phyloP scores from a whole-genome alignment of 2,888 invertebrate species.

The Hirudinaria manillensis region DNA sequence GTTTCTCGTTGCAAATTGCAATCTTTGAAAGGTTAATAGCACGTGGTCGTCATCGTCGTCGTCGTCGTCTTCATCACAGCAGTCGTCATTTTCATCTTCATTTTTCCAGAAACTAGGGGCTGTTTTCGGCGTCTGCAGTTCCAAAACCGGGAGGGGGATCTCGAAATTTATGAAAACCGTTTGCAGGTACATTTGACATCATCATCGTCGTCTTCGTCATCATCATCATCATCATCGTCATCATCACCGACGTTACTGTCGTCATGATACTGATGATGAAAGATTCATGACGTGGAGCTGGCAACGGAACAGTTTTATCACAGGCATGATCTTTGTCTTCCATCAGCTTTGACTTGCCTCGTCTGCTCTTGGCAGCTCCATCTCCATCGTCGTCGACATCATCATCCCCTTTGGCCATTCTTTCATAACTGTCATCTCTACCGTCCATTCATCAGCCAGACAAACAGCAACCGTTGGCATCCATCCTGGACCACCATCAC shows the following conservation, averaged over 20 bases:
- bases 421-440: background rate
- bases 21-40: background rate
- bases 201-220: conserved; percentile 29
- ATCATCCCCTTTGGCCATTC: background rate
- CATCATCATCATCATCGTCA: conserved; percentile 29
- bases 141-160: conserved; percentile 57
- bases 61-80: background rate
- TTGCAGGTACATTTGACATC: conserved; percentile 41
- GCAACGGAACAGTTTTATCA: too few relatives aligned
- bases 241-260: conserved; percentile 24
- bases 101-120: conserved; percentile 59
- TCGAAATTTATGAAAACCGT: conserved; percentile 56
- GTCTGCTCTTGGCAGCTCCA: background rate
- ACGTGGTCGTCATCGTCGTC: background rate
- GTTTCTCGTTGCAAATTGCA: too few relatives aligned
- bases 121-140: conserved; percentile 59
- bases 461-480: too few relatives aligned
- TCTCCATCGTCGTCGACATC: conserved; percentile 6
- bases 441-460: background rate
- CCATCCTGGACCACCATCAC: conserved; percentile 26
- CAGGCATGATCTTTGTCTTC: too few relatives aligned
- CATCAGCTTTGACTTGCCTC: too few relatives aligned
- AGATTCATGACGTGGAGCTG: too few relatives aligned
- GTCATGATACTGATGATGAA: background rate
- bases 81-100: conserved; percentile 47